Conservation (phyloP, 2,113 vertebrate species). For the Gnathonemus longibarbis region DNA sequence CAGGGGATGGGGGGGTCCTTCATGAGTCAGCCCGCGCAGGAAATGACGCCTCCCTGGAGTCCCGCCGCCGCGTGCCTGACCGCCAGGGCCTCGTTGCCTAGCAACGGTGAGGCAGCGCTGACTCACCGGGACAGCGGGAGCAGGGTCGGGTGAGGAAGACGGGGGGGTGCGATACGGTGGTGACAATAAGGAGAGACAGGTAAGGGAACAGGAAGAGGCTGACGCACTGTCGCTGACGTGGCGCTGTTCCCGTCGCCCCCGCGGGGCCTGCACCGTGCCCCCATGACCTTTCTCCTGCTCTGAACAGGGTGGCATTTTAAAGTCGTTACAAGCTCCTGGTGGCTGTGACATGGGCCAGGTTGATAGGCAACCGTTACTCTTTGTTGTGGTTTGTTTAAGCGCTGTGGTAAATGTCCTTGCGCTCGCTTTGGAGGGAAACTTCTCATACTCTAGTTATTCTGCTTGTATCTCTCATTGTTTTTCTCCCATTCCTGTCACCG, state of each 20-base stretch:
- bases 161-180: not conserved
- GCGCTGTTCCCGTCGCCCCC: constrained; percentile 20
- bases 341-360: not conserved
- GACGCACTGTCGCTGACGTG: constrained; percentile 35
- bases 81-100: constrained; percentile 45
- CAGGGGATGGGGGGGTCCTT: constrained; percentile 31
- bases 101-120: constrained; percentile 50
- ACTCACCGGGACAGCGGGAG: constrained; percentile 41
- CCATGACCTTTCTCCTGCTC: not conserved
- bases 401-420: not conserved
- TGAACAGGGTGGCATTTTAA: not conserved
- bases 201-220: constrained; percentile 24
- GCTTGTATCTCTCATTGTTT: not conserved
- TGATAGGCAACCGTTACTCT: not conserved
- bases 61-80: constrained; percentile 38
- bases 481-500: not conserved
- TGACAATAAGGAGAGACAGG: not conserved
- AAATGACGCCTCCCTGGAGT: constrained; percentile 45
- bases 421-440: not conserved
- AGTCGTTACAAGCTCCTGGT: not conserved
- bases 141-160: not conserved
- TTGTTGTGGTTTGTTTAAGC: not conserved
- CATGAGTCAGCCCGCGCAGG: constrained; percentile 51
- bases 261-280: no score
- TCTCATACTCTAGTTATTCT: not conserved